These are phyloP conservation scores for Helarctos malayanus DNA, from an alignment of 2,797 vertebrate genomes.

Conservation along the genomic window DNA sequence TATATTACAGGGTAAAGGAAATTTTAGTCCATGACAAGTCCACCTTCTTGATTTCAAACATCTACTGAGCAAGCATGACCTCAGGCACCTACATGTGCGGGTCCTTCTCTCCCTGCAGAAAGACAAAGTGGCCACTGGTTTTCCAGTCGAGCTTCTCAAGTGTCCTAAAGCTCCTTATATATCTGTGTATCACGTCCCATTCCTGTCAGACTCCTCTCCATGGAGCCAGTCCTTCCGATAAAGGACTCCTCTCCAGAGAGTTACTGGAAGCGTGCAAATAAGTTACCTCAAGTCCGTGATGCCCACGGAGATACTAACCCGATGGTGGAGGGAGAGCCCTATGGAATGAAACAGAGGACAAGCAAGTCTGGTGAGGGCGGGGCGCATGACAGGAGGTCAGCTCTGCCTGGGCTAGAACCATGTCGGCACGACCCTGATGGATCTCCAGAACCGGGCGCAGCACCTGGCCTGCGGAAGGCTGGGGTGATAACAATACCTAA, in stretches of 20 bases:
- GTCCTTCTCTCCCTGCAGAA: background rate
- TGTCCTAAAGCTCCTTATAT: background rate
- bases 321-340: background rate
- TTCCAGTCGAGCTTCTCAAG: background rate
- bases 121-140: background rate
- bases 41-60: background rate
- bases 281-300: background rate
- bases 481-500: rapidly evolving
- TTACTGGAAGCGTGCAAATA: background rate
- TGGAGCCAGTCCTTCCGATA: background rate
- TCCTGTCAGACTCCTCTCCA: background rate
- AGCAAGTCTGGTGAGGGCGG: background rate
- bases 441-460: too few species aligned
- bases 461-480: rapidly evolving
- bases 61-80: background rate
- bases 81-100: background rate
- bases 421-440: rapidly evolving
- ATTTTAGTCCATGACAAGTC: background rate
- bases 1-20: background rate
- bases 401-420: background rate
- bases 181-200: background rate
- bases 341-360: background rate
- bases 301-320: background rate
- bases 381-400: background rate
- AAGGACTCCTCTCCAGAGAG: background rate